A percentile compares a stretch with the other conserved stretches of the same genome.
Conservation (phyloP, 2,888 invertebrate genomes). For the Octonoba sinensis region DNA sequence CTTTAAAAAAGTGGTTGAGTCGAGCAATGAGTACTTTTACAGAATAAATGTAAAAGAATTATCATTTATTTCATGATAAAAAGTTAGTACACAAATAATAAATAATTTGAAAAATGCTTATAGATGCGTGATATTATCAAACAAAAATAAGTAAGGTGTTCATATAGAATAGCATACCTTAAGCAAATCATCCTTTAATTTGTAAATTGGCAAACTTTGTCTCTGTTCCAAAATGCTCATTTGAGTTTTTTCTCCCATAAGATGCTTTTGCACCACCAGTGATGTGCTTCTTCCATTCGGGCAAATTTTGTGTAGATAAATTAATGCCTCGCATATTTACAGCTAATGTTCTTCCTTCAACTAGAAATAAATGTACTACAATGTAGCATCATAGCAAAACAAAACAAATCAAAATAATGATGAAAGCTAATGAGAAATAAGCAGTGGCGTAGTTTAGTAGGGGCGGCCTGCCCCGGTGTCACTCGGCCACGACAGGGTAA, state of each 20-base stretch:
- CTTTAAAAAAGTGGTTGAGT: no score
- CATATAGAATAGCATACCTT: slow-evolving; percentile 76
- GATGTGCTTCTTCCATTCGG: slow-evolving; percentile 99
- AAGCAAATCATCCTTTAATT: slow-evolving; percentile 91
- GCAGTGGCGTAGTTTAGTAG: no score
- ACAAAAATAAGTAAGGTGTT: not conserved
- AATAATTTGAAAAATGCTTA: not conserved
- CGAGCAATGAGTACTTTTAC: no score
- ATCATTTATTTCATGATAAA: not conserved
- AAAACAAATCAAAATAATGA: no score
- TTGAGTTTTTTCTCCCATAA: slow-evolving; percentile 96
- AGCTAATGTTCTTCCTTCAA: slow-evolving; percentile 79
- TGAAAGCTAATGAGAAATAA: no score
- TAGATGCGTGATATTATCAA: no score
- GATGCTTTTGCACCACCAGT: slow-evolving; percentile 98
- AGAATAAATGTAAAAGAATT: no score
- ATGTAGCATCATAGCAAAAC: no score
- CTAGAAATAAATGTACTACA: slow-evolving; percentile 68
- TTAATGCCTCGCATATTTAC: slow-evolving; percentile 87
- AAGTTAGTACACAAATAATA: not conserved
- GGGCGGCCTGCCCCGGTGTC: no score
- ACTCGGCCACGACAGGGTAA: no score
- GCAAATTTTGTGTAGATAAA: slow-evolving; percentile 84
- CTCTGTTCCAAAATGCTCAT: slow-evolving; percentile 94
- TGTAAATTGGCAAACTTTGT: slow-evolving; percentile 95